Base-by-base conservation (phyloP, 2,113 vertebrate species). In the Mus spicilegus region DNA sequence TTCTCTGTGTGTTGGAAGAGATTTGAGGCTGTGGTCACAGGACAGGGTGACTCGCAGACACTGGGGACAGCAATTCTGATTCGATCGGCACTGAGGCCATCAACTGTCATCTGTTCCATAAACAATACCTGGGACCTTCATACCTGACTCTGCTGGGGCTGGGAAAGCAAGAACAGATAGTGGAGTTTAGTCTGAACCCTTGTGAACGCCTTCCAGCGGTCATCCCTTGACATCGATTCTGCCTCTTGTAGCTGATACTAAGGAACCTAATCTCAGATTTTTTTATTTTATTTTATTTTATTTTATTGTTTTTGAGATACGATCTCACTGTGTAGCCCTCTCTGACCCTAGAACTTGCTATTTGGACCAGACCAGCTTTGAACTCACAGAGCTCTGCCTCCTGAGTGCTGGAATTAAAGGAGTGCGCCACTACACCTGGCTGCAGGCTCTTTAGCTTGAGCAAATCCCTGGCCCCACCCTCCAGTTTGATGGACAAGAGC, bases 141-240 rank as follows among this genome's bases (percentile, higher is more conserved):
- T 8, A 3, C 33, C 24, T 16, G 61, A 51, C 67, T 7, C 42
- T 46, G n/a, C 73, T 5, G 67, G 49, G 8, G n/a, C 73, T 4
- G 11, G 87, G 33, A 16, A 58, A 33, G 16, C 1, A 20, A 70
- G 82, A 39, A n/a, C 7, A 12, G 73, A 28, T 5, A 16, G 16
- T 33, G 49, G 61, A 61, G 0, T 65, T 28, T 36, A 2, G 26
- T 17, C 77, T 56, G 78, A 16, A 36, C 28, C 63, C 30, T 22
- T 1, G 2, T n/a, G 36, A 14, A 24, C 28, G 51, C 26, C 19
- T 0, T 42, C 80, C 80, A 0, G 1, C 46, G 4, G 30, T 10
- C 14, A 22, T 36, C 36, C 78, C 36, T 58, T 61, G 72, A 77
- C 3, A 2, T 28, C 5, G 54, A 9, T n/a, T 65, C 12, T 30